These are phyloP conservation scores for Neosilurus mollespiculum DNA, from an alignment of 2,797 vertebrate genomes.

Conservation along the genomic window DNA sequence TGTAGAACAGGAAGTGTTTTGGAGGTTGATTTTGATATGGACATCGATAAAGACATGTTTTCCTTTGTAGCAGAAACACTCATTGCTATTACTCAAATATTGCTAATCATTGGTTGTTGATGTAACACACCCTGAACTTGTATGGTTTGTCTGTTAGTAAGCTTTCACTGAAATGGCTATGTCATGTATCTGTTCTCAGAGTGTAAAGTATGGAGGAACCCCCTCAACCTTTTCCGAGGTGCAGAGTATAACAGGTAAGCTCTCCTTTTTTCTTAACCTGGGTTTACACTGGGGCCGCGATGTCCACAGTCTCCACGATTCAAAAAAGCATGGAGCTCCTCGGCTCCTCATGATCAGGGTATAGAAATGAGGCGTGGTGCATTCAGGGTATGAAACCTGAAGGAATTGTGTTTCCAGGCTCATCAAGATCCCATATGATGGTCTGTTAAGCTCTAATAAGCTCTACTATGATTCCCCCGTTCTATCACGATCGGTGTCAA, in stretches of 20 bases:
- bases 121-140: neutral
- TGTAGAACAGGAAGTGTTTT: neutral
- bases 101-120: neutral
- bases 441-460: too few species aligned
- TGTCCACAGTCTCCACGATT: too few species aligned
- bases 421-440: too few species aligned
- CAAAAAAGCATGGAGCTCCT: too few species aligned
- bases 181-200: constrained; percentile 70
- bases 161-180: neutral
- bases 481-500: too few species aligned
- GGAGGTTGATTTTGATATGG: neutral
- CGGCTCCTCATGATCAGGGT: too few species aligned
- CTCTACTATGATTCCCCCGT: too few species aligned
- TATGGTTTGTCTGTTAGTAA: neutral
- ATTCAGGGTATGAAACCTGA: too few species aligned
- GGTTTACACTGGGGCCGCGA: too few species aligned
- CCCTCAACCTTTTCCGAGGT: constrained; percentile 96
- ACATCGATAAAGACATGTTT: neutral
- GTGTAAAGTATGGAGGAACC: constrained; percentile 98
- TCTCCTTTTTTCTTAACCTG: constrained; percentile 7
- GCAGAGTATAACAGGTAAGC: constrained; percentile 96
- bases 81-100: neutral
- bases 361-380: too few species aligned
- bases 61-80: neutral
- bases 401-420: too few species aligned